phyloP scores from a whole-genome alignment of 2,113 vertebrate species.

The Ondatra zibethicus region DNA sequence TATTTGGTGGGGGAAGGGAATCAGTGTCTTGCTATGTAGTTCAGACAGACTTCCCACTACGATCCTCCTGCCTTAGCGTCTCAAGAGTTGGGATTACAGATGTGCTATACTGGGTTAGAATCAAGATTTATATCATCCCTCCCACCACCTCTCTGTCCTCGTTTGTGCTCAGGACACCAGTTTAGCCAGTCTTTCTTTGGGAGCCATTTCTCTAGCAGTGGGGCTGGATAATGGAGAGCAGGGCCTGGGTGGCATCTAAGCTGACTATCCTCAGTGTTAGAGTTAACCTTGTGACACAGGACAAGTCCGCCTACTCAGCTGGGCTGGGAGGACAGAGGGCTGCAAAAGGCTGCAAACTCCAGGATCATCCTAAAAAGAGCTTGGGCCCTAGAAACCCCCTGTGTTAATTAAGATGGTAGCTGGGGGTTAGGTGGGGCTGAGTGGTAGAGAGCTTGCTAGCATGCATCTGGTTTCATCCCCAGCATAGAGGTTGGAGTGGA shows the following conservation, averaged over 20 bases:
- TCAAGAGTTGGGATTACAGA: not conserved
- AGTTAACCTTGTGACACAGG: not conserved
- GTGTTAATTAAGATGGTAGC: not conserved
- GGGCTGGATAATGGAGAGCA: not conserved
- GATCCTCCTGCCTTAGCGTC: not conserved
- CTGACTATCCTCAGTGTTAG: not conserved
- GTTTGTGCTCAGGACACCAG: not conserved
- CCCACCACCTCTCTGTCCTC: not conserved
- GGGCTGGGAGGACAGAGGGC: not conserved
- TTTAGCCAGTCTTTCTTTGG: not conserved
- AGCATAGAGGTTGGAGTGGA: not conserved
- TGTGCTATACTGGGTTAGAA: not conserved
- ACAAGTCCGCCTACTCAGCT: not conserved
- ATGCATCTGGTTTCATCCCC: not conserved
- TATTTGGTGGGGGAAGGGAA: not conserved
- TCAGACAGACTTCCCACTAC: not conserved
- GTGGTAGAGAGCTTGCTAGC: too few relatives aligned
- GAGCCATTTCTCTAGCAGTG: not conserved
- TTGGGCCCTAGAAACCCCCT: not conserved
- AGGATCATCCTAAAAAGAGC: not conserved
- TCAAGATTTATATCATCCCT: too few relatives aligned
- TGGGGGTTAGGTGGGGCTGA: not conserved
- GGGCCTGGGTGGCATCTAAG: not conserved
- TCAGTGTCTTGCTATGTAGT: not conserved
- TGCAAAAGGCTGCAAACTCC: too few relatives aligned